phyloP scores from a whole-genome alignment of 2,797 vertebrate species.

The Salmo trutta region DNA sequence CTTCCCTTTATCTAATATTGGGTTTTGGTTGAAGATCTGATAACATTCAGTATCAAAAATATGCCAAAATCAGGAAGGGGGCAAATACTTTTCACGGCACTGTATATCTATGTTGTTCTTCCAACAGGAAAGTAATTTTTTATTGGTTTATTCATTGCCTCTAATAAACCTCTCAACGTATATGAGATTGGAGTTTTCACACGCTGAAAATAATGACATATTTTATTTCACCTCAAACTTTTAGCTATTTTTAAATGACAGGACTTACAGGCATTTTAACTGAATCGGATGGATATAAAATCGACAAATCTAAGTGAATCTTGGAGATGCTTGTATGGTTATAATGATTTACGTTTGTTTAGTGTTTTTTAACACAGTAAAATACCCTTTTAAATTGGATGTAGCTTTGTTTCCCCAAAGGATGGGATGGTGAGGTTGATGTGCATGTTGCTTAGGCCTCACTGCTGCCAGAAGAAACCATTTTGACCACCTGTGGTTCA shows the following conservation, averaged over 20 bases:
- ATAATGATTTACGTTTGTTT: slow-evolving; percentile 3
- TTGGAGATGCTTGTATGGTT: slow-evolving; percentile 24
- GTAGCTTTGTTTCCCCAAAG: not conserved
- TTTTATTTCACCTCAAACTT: slow-evolving; percentile 28
- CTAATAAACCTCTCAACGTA: slow-evolving; percentile 14
- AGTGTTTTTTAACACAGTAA: slow-evolving; percentile 13
- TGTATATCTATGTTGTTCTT: not conserved
- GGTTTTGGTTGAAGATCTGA: no score
- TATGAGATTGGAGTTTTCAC: slow-evolving; percentile 29
- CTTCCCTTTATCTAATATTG: no score
- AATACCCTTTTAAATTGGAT: not conserved
- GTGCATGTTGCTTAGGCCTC: slow-evolving; percentile 32
- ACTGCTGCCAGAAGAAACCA: slow-evolving; percentile 6
- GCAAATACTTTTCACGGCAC: no score
- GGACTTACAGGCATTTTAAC: slow-evolving; percentile 46
- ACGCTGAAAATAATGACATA: slow-evolving; percentile 42
- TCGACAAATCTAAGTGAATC: slow-evolving; percentile 28
- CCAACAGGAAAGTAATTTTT: slow-evolving; percentile 5
- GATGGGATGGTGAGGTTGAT: slow-evolving; percentile 12
- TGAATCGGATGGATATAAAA: slow-evolving; percentile 1
- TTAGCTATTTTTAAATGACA: slow-evolving; percentile 41
- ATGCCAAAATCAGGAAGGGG: no score
- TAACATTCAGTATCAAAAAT: no score
- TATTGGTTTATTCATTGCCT: slow-evolving; percentile 19
- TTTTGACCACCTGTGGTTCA: slow-evolving; percentile 4